Percentiles rank a stretch among this genome's conserved stretches.
Conservation (phyloP, 2,113 vertebrate species). For the Psephotus haematonotus region DNA sequence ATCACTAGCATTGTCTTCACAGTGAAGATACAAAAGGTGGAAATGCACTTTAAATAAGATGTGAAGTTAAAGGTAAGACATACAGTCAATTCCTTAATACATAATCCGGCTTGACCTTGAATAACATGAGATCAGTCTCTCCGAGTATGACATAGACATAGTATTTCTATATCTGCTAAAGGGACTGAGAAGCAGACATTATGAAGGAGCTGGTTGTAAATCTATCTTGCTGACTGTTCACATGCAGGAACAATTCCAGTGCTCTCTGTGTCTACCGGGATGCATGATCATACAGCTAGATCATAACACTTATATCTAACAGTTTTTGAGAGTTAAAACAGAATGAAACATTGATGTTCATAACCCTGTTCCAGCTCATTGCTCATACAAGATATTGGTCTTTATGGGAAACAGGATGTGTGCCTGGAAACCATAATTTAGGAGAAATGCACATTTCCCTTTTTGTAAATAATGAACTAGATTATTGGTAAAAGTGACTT, state of each 20-base stretch:
- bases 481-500: neutral
- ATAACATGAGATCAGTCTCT: neutral
- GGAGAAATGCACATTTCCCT: neutral
- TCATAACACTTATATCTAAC: neutral
- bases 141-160: neutral
- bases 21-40: neutral
- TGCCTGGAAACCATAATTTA: neutral
- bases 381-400: neutral
- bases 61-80: neutral
- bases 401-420: neutral
- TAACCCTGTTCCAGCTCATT: neutral
- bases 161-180: neutral
- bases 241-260: neutral
- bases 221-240: neutral
- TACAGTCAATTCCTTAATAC: neutral
- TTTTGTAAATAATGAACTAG: neutral
- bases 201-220: neutral
- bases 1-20: neutral
- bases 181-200: neutral
- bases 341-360: neutral
- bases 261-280: neutral
- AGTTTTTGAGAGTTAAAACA: neutral
- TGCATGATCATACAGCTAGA: neutral
- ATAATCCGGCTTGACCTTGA: neutral
- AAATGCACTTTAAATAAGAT: constrained; percentile 20